Base-by-base conservation (phyloP, 64 coral and sea anemone genomes). In the Porites lutea region DNA sequence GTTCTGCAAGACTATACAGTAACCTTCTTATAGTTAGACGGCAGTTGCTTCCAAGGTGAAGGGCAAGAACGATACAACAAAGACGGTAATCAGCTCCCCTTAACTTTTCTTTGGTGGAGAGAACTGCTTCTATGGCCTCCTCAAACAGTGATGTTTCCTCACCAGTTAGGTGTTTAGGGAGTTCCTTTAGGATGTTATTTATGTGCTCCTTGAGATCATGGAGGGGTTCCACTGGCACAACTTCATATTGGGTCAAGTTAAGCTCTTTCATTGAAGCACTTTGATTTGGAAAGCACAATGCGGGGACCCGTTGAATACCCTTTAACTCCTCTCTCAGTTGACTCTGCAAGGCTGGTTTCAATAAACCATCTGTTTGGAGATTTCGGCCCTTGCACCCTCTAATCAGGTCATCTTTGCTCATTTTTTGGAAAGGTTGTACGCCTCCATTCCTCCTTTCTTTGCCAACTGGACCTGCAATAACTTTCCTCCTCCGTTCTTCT, bases 171-270 rank as follows among this genome's bases (percentile, higher is more conserved):
- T 95, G 70, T 11, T 71, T 95, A 3, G 93, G 93, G 2, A 95
- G 48, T 50, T 95, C 88, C 1, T 88, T 69, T 4, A 95, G 90
- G 10, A 95, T 69, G 8, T 95, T 86, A 47, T 89, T 79, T 18
- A 82, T 83, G 43, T 95, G 92, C 19, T 93, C 53, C 45, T 83
- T 75, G 58, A 88, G 75, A 11, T 93, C 92, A 81, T 93, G 91
- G 2, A 93, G 91, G 13, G 91, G 91, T 45, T 93, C 91, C 20
- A 49, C 62, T 27, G 91, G 91, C 4, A 88, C 13, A 16, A 93
- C 75, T 70, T 93, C 75, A 82, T 93, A 93, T 8, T 65, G 8
- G 52, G 57, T 45, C 13, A 92, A 59, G 71, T 77, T 86, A 79
- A 90, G 57, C 45, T 87, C 68, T 54, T 67, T 3, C 83, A 87